Base-by-base conservation (phyloP, 2,888 invertebrate species). In the Netelia virgata region DNA sequence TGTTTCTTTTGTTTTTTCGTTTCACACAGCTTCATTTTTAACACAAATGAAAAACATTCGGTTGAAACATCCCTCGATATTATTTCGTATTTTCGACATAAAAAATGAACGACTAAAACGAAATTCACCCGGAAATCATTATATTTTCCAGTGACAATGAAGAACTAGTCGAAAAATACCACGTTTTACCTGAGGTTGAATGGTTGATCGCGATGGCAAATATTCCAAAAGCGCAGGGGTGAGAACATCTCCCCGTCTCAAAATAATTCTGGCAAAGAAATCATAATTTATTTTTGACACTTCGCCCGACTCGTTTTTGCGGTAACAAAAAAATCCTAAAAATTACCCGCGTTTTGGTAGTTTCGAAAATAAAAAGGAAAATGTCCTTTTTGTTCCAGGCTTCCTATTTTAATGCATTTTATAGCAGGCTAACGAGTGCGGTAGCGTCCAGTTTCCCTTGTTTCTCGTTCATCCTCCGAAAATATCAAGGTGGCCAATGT, bases 391-490 rank as follows among this genome's bases (percentile, higher is more conserved):
- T 63, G 68, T 69, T 18, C 1, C 55, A 55, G 11, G 43, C 16
- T 41, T 14, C 80, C 86, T 87, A 85, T 87, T 87, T 86, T 87
- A 88, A 90, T 90, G 88, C 88, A 90, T 91, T 90, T 90, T 89
- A 90, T 88, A 88, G 84, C 83, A 87, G 88, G 83, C 85, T 68
- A 72, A 76, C 47, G n/a, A n/a, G 16, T 3, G 57, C 81, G 84
- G 75, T 61, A 47, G 63, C 28, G 59, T 86, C 66, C 84, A 64
- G 61, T 86, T 75, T 86, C n/a, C 53, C 43, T 88, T 87, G 88
- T 88, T 90, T 89, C 88, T 89, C 88, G 88, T 89, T 85, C 86
- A 87, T 87, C 87, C 85, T 84, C 84, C 87, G 88, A 90, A 90
- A 89, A 87, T 88, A 85, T 72, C 55, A 43, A 50, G 88, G 86